Percentiles rank a stretch among this genome's conserved stretches.
These are phyloP conservation scores for Cyprinodon tularosa DNA, from an alignment of 2,113 vertebrate species.

Conservation along the genomic window DNA sequence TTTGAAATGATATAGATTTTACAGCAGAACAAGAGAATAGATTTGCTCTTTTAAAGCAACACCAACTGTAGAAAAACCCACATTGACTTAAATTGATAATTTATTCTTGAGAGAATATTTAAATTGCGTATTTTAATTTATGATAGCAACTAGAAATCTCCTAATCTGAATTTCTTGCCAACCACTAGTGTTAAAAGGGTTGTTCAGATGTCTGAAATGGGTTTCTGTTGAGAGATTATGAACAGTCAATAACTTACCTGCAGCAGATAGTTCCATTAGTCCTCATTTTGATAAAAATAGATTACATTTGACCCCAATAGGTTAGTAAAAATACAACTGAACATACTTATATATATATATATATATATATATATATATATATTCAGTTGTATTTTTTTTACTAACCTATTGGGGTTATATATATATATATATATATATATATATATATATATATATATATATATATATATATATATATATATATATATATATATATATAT, in stretches of 20 bases:
- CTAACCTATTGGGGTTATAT: neutral
- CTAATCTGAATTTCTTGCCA: slow-evolving; percentile 2
- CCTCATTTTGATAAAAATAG: neutral
- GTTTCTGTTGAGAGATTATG: neutral
- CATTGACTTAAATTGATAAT: no score
- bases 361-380: no score
- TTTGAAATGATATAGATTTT: slow-evolving; percentile 10
- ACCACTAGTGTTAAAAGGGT: neutral
- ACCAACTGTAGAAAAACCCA: neutral
- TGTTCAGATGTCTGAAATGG: neutral
- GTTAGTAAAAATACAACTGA: neutral
- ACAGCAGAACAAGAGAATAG: slow-evolving; percentile 33
- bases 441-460: no score
- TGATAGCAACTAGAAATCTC: neutral
- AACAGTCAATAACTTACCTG: neutral
- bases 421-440: neutral
- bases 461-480: no score
- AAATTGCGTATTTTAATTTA: neutral
- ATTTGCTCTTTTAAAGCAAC: slow-evolving; percentile 10
- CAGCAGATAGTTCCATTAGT: neutral
- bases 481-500: no score
- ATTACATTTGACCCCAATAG: neutral
- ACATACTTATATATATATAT: no score
- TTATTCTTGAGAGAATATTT: neutral
- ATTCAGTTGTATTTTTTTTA: neutral